Evolutionary conservation across 2,888 invertebrate genomes (phyloP).

Genomic region (Sinopyrophorus schimmeli): DNA sequence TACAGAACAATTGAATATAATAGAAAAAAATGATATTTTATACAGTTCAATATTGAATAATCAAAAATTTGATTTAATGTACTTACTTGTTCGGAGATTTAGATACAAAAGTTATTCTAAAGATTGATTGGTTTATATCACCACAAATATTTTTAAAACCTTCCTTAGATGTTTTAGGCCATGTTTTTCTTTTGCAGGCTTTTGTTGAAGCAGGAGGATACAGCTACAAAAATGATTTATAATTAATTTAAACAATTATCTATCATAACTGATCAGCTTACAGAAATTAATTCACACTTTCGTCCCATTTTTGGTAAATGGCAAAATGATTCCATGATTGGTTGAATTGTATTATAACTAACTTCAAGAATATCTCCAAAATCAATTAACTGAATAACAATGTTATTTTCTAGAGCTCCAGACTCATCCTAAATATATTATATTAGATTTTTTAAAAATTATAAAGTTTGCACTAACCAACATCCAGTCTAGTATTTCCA

Average conservation of each 20-base stretch:
- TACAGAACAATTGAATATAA: not conserved
- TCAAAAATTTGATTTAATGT: not conserved
- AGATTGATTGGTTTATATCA: constrained; percentile 3
- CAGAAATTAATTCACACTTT: constrained; percentile 20
- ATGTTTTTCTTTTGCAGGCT: not conserved
- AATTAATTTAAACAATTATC: not conserved
- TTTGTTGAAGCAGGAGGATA: constrained; percentile 14
- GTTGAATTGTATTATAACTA: constrained; percentile 4
- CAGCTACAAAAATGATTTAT: constrained; percentile 10
- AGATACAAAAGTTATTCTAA: constrained; percentile 5
- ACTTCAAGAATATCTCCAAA: constrained; percentile 6
- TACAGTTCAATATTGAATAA: not conserved
- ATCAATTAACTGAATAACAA: constrained; percentile 16
- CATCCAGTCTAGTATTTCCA: constrained; percentile 21
- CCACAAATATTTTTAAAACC: constrained; percentile 8
- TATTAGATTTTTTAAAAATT: not conserved
- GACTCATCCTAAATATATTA: not conserved
- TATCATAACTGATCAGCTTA: constrained; percentile 6
- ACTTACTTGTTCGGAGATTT: constrained; percentile 6
- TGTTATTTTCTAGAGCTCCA: not conserved
- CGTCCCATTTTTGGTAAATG: constrained; percentile 18
- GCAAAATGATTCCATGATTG: not conserved
- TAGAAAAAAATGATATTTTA: not conserved
- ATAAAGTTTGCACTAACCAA: constrained; percentile 12
- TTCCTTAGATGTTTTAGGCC: constrained; percentile 7